phyloP scores from a whole-genome alignment of 1,140 invertebrate genomes.

The Drosophila novamexicana region DNA sequence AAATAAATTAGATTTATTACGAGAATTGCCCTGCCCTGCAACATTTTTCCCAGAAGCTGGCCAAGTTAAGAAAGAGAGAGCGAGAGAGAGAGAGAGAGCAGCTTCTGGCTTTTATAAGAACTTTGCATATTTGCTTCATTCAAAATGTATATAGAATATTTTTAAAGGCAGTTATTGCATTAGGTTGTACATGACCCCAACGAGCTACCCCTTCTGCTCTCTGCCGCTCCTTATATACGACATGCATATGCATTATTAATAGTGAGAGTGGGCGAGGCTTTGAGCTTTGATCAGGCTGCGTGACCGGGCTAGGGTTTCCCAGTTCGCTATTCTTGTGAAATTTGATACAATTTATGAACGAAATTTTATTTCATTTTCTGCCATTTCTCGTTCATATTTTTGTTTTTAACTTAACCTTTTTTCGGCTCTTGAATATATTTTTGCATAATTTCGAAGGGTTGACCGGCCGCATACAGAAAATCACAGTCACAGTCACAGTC shows the following conservation, averaged over 20 bases:
- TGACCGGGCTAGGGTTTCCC: conserved; percentile 64
- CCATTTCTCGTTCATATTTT: conserved; percentile 24
- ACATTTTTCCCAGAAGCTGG: conserved; percentile 15
- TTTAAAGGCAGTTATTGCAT: conserved; percentile 70
- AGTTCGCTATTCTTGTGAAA: conserved; percentile 64
- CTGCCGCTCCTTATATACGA: conserved; percentile 11
- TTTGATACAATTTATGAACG: conserved; percentile 75
- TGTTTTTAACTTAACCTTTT: conserved; percentile 25
- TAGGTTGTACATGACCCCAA: conserved; percentile 53
- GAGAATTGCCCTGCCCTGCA: conserved; percentile 25
- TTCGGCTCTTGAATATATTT: conserved; percentile 36
- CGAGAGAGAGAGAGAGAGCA: conserved; percentile 1
- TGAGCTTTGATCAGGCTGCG: conserved; percentile 69
- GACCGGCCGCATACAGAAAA: conserved; percentile 5
- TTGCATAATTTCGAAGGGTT: conserved; percentile 57
- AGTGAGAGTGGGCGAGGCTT: conserved; percentile 11
- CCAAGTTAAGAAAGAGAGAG: conserved; percentile 15
- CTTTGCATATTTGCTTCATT: conserved; percentile 77
- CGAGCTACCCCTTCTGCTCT: conserved; percentile 4
- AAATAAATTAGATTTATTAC: conserved; percentile 66
- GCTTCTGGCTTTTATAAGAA: conserved; percentile 47
- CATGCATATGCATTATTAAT: conserved; percentile 82
- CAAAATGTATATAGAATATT: conserved; percentile 72
- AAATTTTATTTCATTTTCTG: conserved; percentile 41
- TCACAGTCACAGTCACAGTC: conserved; percentile 20